Evolutionary conservation across 2,113 vertebrate species (phyloP), one percentile per base, ranked within the genome.

Genomic region (Montifringilla adamsi): DNA sequence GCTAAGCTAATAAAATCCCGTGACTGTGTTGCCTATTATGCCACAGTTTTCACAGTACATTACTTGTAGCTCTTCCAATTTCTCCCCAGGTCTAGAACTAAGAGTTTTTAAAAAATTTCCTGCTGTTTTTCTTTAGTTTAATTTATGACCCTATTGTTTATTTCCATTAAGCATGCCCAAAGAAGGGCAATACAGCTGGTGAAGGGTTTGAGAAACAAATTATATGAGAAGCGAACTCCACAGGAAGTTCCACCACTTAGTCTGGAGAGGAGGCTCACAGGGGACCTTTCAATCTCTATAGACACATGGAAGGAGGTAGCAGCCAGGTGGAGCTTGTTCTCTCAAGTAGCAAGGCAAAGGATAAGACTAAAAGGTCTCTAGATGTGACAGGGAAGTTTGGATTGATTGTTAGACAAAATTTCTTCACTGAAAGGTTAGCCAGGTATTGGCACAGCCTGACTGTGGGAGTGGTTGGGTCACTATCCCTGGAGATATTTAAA

Each of bases 261-360:
- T 27, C 15, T 52, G 39, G 63, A 52, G 39, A 41, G 1, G 7
- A 62, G 15, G 28, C 8, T 62, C 19, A 47, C 0, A 0, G 16
- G 6, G 3, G 3, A 33, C 23, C 8, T 43, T 39, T 55, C 28
- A 30, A 12, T n/a, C n/a, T 55, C 28, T 17, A 19, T 15, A n/a
- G 39, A 39, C 24, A 47, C 6, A 4, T 30, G 30, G 22, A 47
- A 79, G 13, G 16, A 63, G 7, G 7, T 26, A 35, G 24, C 9
- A 47, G 14, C 11, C n/a, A 63, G 13, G n/a, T 41, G 16, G 23
- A 70, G 4, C 8, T 17, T 30, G 15, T 4, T 46, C 14, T 46
- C n/a, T 41, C 41, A 41, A 72, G 30, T 28, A 49, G 9, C 11
- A 56, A 64, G n/a, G 24, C 10, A 63, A 12, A 72, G 5, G 4